These are phyloP conservation scores for Formica exsecta DNA, from an alignment of 1,140 invertebrate species.

Conservation along the genomic window DNA sequence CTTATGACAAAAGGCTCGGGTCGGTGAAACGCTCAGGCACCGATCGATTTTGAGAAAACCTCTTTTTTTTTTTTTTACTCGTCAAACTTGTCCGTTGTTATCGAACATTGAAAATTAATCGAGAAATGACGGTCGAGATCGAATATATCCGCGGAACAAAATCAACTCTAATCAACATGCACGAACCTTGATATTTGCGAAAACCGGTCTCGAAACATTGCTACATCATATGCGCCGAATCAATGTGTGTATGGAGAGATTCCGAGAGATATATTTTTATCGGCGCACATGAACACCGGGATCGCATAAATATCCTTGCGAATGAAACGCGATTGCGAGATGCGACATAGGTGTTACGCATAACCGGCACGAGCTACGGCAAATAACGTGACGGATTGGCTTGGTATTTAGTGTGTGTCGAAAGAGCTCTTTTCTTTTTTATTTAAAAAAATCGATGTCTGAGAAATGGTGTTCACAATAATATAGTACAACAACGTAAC, in stretches of 20 bases:
- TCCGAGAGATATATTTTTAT: neutral
- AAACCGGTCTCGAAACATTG: neutral
- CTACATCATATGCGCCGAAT: constrained; percentile 6
- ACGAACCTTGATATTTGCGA: constrained; percentile 6
- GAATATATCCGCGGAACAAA: neutral
- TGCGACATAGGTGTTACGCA: constrained; percentile 1
- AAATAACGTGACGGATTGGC: constrained; percentile 67
- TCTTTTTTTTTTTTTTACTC: neutral
- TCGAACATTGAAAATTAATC: constrained; percentile 21
- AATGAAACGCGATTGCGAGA: constrained; percentile 12
- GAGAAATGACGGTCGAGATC: neutral
- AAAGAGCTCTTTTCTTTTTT: constrained; percentile 82
- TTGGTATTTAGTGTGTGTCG: constrained; percentile 68
- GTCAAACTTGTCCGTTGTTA: neutral
- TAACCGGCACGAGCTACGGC: constrained; percentile 27
- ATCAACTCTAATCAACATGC: neutral
- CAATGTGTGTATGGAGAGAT: neutral
- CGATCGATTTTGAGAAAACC: constrained; percentile 43
- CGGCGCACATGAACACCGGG: neutral
- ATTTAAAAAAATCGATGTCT: constrained; percentile 86
- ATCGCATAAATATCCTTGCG: neutral
- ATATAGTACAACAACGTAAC: constrained; percentile 85
- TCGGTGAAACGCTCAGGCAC: constrained; percentile 61
- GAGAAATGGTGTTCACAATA: constrained; percentile 86
- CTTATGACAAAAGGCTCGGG: constrained; percentile 49